These are phyloP conservation scores for Chaetogeoica ovagalla DNA, from an alignment of 2,888 invertebrate species.

Conservation along the genomic window DNA sequence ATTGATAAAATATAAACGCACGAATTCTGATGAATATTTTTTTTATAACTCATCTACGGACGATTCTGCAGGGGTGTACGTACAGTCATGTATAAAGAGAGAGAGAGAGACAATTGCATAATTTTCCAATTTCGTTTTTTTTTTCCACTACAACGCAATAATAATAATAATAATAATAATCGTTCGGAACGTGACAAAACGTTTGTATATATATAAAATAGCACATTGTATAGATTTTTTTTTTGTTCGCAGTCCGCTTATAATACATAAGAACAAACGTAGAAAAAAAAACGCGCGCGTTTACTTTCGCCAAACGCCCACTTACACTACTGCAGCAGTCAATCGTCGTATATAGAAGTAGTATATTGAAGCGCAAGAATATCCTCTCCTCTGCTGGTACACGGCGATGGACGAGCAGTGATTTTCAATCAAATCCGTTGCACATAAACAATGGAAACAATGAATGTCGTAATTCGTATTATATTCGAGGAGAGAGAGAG, in stretches of 20 bases:
- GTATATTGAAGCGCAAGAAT: no score
- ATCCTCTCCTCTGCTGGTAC: no score
- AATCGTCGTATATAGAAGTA: no score
- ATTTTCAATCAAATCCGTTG: neutral
- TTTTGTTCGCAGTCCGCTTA: neutral
- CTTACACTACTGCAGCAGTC: no score
- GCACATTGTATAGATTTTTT: constrained; percentile 12
- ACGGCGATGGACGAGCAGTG: neutral
- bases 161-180: constrained; percentile 20
- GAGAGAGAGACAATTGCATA: neutral
- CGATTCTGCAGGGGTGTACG: neutral
- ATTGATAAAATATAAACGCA: neutral
- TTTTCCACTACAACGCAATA: no score
- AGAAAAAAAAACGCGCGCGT: neutral
- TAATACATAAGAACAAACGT: constrained; percentile 1
- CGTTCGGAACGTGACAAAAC: constrained; percentile 35
- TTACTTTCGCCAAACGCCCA: constrained; percentile 38
- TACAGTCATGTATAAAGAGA: no score
- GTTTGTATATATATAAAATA: neutral
- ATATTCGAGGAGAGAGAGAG: no score
- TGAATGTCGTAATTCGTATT: no score
- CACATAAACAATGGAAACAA: no score
- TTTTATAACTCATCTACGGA: no score
- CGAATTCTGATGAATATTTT: no score
- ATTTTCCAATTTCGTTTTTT: constrained; percentile 31